A percentile compares a stretch with the other conserved stretches of the same genome.
phyloP scores from a whole-genome alignment of 2,113 vertebrate genomes.

The Mustela lutreola region DNA sequence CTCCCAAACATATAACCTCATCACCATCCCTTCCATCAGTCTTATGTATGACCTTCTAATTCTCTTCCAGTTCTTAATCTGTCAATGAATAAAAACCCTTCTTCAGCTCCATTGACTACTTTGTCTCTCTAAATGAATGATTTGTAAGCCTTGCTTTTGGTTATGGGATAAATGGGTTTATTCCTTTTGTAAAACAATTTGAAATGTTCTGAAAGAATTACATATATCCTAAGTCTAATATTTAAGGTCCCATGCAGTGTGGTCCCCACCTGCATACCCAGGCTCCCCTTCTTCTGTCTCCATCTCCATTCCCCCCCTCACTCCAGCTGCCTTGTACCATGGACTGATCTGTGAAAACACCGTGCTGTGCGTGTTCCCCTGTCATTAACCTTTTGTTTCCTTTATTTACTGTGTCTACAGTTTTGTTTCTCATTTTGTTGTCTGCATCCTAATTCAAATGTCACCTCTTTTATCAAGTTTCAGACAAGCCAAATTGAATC shows the following conservation, averaged over 20 bases:
- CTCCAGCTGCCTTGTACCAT: not conserved
- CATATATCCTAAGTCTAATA: not conserved
- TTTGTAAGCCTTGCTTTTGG: not conserved
- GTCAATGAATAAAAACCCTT: not conserved
- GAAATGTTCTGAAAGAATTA: not conserved
- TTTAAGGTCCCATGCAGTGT: not conserved
- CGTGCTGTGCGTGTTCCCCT: fast-evolving
- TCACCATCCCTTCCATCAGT: not conserved
- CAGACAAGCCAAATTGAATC: not conserved
- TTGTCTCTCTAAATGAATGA: not conserved
- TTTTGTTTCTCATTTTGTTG: not conserved
- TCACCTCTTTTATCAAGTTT: not conserved
- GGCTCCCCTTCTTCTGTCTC: not conserved
- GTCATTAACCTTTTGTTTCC: not conserved
- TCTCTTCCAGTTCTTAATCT: not conserved
- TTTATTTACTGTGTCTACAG: not conserved
- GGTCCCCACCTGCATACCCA: not conserved
- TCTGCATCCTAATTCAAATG: not conserved
- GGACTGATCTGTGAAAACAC: not conserved
- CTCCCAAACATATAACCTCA: not conserved
- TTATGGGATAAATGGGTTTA: not conserved
- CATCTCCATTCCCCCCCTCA: not conserved
- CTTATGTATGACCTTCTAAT: not conserved
- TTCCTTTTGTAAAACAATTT: not conserved
- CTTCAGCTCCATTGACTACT: not conserved